These are phyloP conservation scores for Dasyprocta punctata DNA, from an alignment of 2,113 vertebrate genomes.

Conservation along the genomic window DNA sequence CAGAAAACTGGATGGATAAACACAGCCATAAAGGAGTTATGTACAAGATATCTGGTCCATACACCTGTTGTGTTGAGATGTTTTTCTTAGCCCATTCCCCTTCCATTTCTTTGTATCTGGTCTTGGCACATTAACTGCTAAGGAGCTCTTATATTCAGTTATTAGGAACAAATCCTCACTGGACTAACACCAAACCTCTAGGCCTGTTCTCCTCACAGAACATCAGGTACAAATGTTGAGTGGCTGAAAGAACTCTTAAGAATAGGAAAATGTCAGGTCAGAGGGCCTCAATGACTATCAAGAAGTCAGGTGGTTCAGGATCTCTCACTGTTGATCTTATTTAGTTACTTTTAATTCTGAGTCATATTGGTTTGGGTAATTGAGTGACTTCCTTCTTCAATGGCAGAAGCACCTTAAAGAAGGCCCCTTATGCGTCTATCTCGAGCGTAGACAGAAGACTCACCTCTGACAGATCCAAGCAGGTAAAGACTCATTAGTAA, in stretches of 20 bases:
- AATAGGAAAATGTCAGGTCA: not conserved
- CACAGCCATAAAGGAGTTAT: not conserved
- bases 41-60: not conserved
- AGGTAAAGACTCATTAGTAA: slow-evolving; percentile 67
- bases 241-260: not conserved
- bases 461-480: slow-evolving; percentile 67
- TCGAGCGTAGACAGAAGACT: slow-evolving; percentile 34
- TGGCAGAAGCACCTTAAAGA: not conserved
- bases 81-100: not conserved
- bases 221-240: not conserved
- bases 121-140: not conserved
- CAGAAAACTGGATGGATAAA: not conserved
- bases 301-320: not conserved
- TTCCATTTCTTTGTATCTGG: not conserved
- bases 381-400: slow-evolving; percentile 32
- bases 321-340: not conserved
- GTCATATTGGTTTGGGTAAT: slow-evolving; percentile 19
- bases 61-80: not conserved
- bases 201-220: not conserved
- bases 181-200: not conserved
- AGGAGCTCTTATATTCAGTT: not conserved
- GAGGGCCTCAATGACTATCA: not conserved
- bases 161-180: not conserved
- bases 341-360: not conserved
- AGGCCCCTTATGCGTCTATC: not conserved